Conservation (phyloP, 2,113 vertebrate genomes). For the Pluvianellus socialis region DNA sequence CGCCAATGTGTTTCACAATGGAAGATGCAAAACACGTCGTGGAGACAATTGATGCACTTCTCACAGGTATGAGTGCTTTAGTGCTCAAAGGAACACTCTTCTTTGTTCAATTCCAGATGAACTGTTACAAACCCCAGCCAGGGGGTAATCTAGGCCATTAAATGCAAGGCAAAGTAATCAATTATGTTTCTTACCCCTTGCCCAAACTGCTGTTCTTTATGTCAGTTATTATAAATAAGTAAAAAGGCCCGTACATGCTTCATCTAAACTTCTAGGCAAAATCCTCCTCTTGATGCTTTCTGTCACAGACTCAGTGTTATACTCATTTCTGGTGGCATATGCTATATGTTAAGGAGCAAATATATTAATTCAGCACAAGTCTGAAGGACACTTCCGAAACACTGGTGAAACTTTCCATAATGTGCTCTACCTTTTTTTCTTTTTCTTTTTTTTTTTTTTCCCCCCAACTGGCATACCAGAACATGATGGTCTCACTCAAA, state of each 20-base stretch:
- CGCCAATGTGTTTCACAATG: constrained; percentile 91
- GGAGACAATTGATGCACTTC: constrained; percentile 83
- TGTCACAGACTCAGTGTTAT: not conserved
- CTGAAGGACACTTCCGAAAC: not conserved
- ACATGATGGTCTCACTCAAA: not conserved
- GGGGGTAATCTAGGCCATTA: not conserved
- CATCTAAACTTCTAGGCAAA: not conserved
- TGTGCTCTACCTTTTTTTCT: not conserved
- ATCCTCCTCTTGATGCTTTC: not conserved
- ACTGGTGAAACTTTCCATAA: not conserved
- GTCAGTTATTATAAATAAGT: not conserved
- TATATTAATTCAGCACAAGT: not conserved
- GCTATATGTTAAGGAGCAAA: not conserved
- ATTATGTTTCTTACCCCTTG: not conserved
- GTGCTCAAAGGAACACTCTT: not conserved
- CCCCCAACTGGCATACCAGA: accelerated
- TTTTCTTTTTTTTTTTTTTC: not conserved
- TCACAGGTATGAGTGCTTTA: constrained; percentile 79
- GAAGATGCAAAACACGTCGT: constrained; percentile 86
- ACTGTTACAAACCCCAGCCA: not conserved
- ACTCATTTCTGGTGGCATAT: not conserved
- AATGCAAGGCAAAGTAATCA: not conserved
- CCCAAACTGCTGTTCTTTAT: not conserved
- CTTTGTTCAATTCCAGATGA: not conserved
- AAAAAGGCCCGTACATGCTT: not conserved